phyloP scores from a whole-genome alignment of 2,888 invertebrate genomes.

The Sarcophaga rosellei region DNA sequence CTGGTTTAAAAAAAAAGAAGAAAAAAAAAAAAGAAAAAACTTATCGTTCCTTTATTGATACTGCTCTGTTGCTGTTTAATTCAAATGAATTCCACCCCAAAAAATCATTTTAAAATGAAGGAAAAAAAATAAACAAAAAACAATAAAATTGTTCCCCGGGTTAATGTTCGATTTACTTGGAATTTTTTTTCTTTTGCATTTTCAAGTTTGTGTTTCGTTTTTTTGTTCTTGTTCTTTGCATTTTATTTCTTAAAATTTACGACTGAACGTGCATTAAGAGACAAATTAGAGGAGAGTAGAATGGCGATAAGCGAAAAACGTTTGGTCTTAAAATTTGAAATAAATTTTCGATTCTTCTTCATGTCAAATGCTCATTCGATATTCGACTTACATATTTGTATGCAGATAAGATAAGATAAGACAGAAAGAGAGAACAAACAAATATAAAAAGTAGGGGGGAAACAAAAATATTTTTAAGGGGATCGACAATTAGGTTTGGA shows the following conservation, averaged over 20 bases:
- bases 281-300: slow-evolving; percentile 34
- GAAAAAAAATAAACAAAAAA: neutral
- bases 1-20: neutral
- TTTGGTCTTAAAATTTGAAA: slow-evolving; percentile 25
- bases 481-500: too few species aligned
- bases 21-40: too few species aligned
- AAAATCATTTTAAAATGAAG: neutral
- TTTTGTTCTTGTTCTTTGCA: neutral
- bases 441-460: neutral
- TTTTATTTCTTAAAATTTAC: slow-evolving; percentile 15
- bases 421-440: neutral
- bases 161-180: slow-evolving; percentile 66
- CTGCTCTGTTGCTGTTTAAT: slow-evolving; percentile 38
- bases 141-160: slow-evolving; percentile 32
- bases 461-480: too few species aligned
- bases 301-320: neutral
- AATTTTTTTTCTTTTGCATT: slow-evolving; percentile 22
- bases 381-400: slow-evolving; percentile 30
- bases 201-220: neutral
- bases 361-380: neutral
- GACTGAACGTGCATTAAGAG: slow-evolving; percentile 15
- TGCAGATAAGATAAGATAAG: slow-evolving; percentile 38
- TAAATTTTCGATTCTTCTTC: slow-evolving; percentile 14
- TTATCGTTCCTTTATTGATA: slow-evolving; percentile 8
- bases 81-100: slow-evolving; percentile 61